A percentile compares a stretch with the other conserved stretches of the same genome.
Conservation (phyloP, 2,888 invertebrate genomes). For the Lasioglossum oenotherae region DNA sequence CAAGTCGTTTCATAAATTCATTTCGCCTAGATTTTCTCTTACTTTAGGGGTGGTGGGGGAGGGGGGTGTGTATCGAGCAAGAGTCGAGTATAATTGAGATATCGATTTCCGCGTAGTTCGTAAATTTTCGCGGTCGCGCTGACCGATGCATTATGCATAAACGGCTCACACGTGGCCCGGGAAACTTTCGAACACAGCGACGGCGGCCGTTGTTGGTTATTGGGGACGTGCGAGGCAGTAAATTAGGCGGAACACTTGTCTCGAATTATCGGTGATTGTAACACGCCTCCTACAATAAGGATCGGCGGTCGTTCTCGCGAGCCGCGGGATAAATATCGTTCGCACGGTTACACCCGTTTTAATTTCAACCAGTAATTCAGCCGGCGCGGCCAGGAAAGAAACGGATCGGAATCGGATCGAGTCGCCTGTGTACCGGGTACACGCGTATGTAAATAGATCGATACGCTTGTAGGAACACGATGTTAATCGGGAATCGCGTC, state of each 20-base stretch:
- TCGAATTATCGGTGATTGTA: conserved; percentile 54
- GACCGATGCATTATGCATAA: conserved; percentile 53
- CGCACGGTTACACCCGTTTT: conserved; percentile 33
- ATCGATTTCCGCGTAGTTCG: conserved; percentile 45
- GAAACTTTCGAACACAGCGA: conserved; percentile 37
- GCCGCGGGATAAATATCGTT: conserved; percentile 44
- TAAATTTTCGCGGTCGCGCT: conserved; percentile 51
- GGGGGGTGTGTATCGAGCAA: neutral
- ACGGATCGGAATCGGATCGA: conserved; percentile 10
- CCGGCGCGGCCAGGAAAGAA: neutral
- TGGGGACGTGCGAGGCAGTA: conserved; percentile 50
- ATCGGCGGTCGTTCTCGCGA: conserved; percentile 31
- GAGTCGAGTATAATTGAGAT: conserved; percentile 52
- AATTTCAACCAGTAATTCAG: conserved; percentile 36
- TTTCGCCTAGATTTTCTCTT: neutral
- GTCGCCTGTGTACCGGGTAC: neutral
- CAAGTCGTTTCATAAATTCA: neutral
- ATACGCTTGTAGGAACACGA: conserved; percentile 20
- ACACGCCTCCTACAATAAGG: conserved; percentile 38
- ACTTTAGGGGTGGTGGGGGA: neutral
- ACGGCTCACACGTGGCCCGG: conserved; percentile 29
- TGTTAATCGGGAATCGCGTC: conserved; percentile 39
- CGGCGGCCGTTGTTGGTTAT: conserved; percentile 24
- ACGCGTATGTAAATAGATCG: conserved; percentile 31
- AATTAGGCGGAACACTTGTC: conserved; percentile 58